These are phyloP conservation scores for Chrysodeixis includens DNA, from an alignment of 2,888 invertebrate species.

Conservation along the genomic window DNA sequence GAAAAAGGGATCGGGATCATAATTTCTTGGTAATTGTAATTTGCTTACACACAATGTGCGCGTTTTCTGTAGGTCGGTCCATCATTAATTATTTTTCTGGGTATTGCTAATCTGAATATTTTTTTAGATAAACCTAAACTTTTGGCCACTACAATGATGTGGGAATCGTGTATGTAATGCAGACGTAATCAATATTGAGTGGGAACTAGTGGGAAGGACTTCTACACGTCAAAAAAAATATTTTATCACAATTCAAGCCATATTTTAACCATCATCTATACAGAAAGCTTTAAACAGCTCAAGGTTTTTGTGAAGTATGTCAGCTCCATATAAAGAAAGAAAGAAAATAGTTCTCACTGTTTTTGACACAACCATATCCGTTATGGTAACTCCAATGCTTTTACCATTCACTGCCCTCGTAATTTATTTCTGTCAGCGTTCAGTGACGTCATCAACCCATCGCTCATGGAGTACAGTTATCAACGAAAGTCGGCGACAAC, in stretches of 20 bases:
- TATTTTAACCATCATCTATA: no score
- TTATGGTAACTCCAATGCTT: conserved; percentile 16
- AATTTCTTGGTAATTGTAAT: not conserved
- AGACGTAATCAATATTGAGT: no score
- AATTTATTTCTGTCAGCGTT: conserved; percentile 19
- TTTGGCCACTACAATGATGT: no score
- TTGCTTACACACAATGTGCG: not conserved
- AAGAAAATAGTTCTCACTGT: conserved; percentile 13
- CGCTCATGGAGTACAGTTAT: conserved; percentile 6
- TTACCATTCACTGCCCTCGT: conserved; percentile 22
- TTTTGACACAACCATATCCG: conserved; percentile 19
- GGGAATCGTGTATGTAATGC: no score
- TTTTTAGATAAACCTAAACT: no score
- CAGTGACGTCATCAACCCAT: conserved; percentile 23
- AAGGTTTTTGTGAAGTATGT: conserved; percentile 17
- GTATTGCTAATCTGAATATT: no score
- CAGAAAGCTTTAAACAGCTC: no score
- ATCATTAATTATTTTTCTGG: no score
- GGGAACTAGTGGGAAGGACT: no score
- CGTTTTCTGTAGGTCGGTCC: no score
- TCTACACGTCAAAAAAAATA: no score
- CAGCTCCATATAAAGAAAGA: not conserved
- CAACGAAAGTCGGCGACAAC: not conserved
- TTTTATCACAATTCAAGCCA: no score
- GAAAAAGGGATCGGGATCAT: not conserved